Base-by-base conservation (phyloP, 1,140 invertebrate species). In the Drosophila ironensis region DNA sequence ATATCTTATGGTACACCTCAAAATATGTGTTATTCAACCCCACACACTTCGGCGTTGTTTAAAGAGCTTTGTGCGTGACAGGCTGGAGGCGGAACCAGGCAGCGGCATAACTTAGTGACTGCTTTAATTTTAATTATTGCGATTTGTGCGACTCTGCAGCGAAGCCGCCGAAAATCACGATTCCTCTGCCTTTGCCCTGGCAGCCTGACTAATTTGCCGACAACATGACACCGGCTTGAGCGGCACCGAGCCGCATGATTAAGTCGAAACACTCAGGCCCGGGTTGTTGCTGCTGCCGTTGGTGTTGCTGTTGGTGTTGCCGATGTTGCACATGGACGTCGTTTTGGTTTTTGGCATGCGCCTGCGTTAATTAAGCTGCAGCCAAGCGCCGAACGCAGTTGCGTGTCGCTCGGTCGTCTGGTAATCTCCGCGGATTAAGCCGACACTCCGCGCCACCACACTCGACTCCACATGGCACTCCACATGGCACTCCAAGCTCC, bases 41-140 rank as follows among this genome's bases (percentile, higher is more conserved):
- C 38, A n/a, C n/a, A n/a, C n/a, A n/a, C 11, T 22, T 30, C 8
- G 6, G 3, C 28, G 9, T 22, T 12, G 56, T 16, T 24, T 33
- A 27, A 47, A 47, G 14, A 46, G 47, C 38, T 38, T 33, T 12
- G 42, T 28, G 59, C 41, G 56, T 63, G 59, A 48, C 59, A 48
- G 37, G 51, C 20, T 50, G 27, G 4, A 17, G 33, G 27, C 22
- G 24, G n/a, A 11, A 30, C 41, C 9, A 48, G 59, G 59, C 56
- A 27, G 48, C 60, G 35, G 48, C 44, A 70, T 72, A 84, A 73
- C 53, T 82, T 82, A 73, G 78, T 61, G 64, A 72, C 57, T 84
- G 78, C 80, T 78, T 82, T 84, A 82, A 78, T 82, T 82, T 82
- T 82, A 82, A 82, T 82, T 82, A 84, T 70, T 56, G 68, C 72